Conservation (phyloP, 2,797 vertebrate genomes). For the Sphaeramia orbicularis region DNA sequence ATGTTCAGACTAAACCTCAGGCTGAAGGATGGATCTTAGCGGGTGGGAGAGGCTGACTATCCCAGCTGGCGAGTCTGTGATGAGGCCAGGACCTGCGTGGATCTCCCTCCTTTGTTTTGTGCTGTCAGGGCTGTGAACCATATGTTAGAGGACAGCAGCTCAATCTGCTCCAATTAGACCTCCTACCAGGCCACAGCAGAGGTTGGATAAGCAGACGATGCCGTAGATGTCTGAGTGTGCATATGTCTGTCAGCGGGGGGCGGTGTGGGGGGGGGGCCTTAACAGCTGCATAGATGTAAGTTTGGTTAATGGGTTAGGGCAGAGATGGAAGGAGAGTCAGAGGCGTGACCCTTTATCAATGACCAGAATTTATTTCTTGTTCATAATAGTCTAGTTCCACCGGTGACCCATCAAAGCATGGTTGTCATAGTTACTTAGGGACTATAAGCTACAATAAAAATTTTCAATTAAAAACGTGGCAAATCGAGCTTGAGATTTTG, state of each 20-base stretch:
- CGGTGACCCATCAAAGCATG: not conserved
- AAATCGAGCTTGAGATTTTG: no score
- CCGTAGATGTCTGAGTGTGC: constrained; percentile 5
- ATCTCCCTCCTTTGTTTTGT: constrained; percentile 60
- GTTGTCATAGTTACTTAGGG: not conserved
- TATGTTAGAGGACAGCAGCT: constrained; percentile 79
- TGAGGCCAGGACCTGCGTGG: constrained; percentile 60
- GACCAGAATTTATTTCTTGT: constrained; percentile 12
- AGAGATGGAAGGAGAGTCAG: constrained; percentile 24
- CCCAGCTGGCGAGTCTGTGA: constrained; percentile 69
- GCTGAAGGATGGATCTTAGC: constrained; percentile 1
- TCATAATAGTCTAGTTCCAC: not conserved
- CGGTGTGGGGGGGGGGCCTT: not conserved
- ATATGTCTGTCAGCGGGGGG: constrained; percentile 7
- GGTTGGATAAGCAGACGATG: constrained; percentile 29
- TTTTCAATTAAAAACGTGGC: no score
- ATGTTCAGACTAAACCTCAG: constrained; percentile 21
- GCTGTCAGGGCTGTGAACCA: constrained; percentile 70
- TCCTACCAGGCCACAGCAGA: constrained; percentile 52
- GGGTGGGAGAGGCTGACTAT: constrained; percentile 23
- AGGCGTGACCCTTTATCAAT: constrained; percentile 1
- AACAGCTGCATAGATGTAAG: constrained; percentile 69
- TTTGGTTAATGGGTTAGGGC: constrained; percentile 38
- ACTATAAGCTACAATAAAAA: not conserved
- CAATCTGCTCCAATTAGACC: constrained; percentile 78